These are phyloP conservation scores for Caerostris extrusa DNA, from an alignment of 1,140 invertebrate genomes.

Conservation along the genomic window DNA sequence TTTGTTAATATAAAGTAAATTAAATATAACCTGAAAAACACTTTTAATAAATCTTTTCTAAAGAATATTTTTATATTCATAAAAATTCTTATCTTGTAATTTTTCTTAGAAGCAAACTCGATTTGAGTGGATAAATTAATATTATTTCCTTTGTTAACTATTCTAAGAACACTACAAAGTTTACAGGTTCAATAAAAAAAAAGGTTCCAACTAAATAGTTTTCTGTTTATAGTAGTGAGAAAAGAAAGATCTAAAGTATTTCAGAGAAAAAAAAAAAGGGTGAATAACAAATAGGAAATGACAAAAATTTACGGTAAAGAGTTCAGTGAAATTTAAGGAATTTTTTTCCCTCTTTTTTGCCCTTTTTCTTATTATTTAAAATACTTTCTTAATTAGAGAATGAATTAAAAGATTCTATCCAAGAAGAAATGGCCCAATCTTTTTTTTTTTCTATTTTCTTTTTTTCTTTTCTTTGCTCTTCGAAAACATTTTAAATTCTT, in stretches of 20 bases:
- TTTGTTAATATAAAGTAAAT: too few species aligned
- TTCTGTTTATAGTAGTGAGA: background rate
- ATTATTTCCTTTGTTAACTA: too few species aligned
- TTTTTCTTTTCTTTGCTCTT: background rate
- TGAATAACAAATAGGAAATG: background rate
- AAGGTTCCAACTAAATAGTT: background rate
- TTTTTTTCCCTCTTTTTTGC: background rate
- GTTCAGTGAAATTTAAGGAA: background rate
- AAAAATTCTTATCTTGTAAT: too few species aligned
- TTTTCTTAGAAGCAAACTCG: too few species aligned
- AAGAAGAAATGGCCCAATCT: background rate
- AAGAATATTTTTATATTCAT: too few species aligned
- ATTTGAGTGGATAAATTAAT: too few species aligned
- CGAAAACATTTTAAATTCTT: slow-evolving; percentile 28
- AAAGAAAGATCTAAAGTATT: background rate
- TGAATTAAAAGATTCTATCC: slow-evolving; percentile 19
- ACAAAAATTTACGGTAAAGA: background rate
- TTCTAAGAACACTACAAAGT: too few species aligned
- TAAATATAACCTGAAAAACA: too few species aligned
- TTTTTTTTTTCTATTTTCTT: background rate
- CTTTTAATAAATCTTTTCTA: too few species aligned
- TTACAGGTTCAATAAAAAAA: background rate
- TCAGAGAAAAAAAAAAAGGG: background rate
- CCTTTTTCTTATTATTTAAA: background rate
- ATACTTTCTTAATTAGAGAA: slow-evolving; percentile 47